Evolutionary conservation across 2,888 invertebrate genomes (phyloP).

Genomic region (Oxytorus armatus): DNA sequence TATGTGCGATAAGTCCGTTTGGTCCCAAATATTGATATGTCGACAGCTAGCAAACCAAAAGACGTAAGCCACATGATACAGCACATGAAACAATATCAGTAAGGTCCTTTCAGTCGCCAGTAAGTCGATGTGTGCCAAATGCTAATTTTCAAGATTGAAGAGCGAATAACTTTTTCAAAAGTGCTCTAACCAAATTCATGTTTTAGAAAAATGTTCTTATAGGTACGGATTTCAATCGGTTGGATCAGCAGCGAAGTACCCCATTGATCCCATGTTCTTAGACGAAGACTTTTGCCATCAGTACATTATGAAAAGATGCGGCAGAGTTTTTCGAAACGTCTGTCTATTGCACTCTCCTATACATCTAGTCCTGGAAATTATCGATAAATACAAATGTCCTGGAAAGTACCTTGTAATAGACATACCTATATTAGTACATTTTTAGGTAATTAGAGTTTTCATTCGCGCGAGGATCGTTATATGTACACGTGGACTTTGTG

Average conservation of each 20-base stretch:
- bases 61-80: not conserved
- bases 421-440: not conserved
- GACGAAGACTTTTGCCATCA: too few relatives aligned
- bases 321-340: too few relatives aligned
- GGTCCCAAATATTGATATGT: not conserved
- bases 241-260: not conserved
- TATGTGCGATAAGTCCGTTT: not conserved
- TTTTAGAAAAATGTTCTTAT: not conserved
- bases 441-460: not conserved
- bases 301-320: too few relatives aligned
- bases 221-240: not conserved
- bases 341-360: too few relatives aligned
- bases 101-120: not conserved
- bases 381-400: not conserved
- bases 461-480: conserved; percentile 1
- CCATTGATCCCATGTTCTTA: too few relatives aligned
- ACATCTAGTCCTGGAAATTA: not conserved
- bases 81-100: not conserved
- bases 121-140: not conserved
- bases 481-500: conserved; percentile 7
- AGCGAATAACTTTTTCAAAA: not conserved
- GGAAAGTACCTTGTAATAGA: not conserved
- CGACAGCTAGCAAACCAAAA: not conserved
- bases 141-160: not conserved
- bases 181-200: too few relatives aligned